Percentiles rank a stretch among this genome's conserved stretches.
Conservation (phyloP, 1,140 invertebrate species). For the Trichonephila inaurata region DNA sequence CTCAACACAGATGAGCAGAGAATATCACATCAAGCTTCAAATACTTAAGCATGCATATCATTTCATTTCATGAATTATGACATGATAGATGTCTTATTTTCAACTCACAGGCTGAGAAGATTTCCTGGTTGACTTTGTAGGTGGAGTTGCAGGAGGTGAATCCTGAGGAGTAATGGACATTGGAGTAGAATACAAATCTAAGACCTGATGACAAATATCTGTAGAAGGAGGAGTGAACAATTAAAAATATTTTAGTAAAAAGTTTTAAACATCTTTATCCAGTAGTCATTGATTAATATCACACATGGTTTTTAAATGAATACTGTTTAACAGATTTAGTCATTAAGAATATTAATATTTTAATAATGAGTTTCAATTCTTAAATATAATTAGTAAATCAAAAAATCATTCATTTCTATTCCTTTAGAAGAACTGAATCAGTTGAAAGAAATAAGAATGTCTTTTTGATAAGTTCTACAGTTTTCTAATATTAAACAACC, state of each 20-base stretch:
- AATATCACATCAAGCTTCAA: neutral
- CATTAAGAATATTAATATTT: neutral
- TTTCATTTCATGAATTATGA: conserved; percentile 20
- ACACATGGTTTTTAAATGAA: too few species aligned
- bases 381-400: too few species aligned
- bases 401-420: too few species aligned
- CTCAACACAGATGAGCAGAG: neutral
- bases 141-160: conserved; percentile 75
- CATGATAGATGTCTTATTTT: neutral
- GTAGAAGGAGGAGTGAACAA: conserved; percentile 74
- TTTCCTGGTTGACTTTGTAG: conserved; percentile 67
- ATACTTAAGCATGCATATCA: neutral
- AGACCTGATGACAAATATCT: conserved; percentile 98
- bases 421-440: too few species aligned
- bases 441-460: too few species aligned
- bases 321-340: too few species aligned
- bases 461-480: too few species aligned
- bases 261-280: neutral
- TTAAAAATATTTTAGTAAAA: neutral
- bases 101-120: conserved; percentile 68
- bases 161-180: conserved; percentile 77
- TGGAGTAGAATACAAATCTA: conserved; percentile 88
- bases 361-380: neutral
- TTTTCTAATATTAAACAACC: too few species aligned
- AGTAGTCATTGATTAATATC: neutral